A percentile compares a stretch with the other conserved stretches of the same genome.
These are phyloP conservation scores for Oxycera nigricornis DNA, from an alignment of 2,888 invertebrate species.

Conservation along the genomic window DNA sequence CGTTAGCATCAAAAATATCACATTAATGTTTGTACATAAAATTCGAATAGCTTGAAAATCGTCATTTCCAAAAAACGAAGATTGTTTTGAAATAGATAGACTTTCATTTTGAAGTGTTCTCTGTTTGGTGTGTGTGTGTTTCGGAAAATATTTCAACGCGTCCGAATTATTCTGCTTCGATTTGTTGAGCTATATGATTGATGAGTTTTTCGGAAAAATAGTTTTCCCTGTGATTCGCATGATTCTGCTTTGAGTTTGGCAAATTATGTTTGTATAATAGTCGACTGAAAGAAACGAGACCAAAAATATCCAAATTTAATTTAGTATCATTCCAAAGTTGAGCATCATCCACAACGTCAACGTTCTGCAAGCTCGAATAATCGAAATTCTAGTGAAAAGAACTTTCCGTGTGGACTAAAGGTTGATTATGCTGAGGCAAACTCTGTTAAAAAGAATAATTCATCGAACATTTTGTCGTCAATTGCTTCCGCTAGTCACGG, in stretches of 20 bases:
- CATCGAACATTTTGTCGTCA: not conserved
- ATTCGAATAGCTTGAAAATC: too few species aligned
- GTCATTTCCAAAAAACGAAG: too few species aligned
- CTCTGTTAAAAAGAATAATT: not conserved
- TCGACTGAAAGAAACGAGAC: constrained; percentile 31
- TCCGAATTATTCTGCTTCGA: too few species aligned
- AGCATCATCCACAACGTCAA: constrained; percentile 1
- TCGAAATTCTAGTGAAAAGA: not conserved
- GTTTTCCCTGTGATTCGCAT: constrained; percentile 33
- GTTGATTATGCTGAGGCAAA: constrained; percentile 14
- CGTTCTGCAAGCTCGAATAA: not conserved
- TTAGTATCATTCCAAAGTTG: constrained; percentile 40
- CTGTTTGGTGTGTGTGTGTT: too few species aligned
- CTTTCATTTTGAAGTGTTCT: too few species aligned
- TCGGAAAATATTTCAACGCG: too few species aligned
- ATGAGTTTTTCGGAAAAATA: not conserved
- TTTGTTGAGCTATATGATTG: not conserved
- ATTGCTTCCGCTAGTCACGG: not conserved
- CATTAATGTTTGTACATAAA: too few species aligned
- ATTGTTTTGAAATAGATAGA: too few species aligned
- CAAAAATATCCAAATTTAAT: constrained; percentile 40
- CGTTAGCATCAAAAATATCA: too few species aligned
- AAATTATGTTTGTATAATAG: constrained; percentile 1
- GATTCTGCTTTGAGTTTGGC: constrained; percentile 11
- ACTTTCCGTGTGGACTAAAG: constrained; percentile 20